Percentiles rank a stretch among this genome's conserved stretches.
phyloP scores from a whole-genome alignment of 2,888 invertebrate species.

The Endomychus coccineus region DNA sequence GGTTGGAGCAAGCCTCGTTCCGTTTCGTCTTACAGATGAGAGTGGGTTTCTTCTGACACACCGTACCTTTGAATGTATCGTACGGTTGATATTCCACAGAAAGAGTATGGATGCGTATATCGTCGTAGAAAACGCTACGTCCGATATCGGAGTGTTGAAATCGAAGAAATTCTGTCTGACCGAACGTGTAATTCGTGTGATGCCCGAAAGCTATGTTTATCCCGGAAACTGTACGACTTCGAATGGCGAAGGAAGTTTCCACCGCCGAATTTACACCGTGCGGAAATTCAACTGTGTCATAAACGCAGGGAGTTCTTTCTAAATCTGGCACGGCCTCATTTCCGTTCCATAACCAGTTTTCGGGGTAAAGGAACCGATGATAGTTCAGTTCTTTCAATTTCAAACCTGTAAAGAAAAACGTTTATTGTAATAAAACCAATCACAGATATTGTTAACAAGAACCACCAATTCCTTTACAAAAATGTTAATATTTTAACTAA shows the following conservation, averaged over 20 bases:
- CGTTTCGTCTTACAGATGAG: constrained; percentile 10
- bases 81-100: background rate
- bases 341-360: constrained; percentile 44
- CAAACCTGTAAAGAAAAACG: constrained; percentile 18
- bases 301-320: constrained; percentile 46
- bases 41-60: constrained; percentile 11
- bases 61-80: constrained; percentile 19
- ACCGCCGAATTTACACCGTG: constrained; percentile 6
- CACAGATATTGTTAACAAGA: too few relatives aligned
- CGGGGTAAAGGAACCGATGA: constrained; percentile 39
- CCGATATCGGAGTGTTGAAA: constrained; percentile 7
- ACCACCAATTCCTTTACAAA: too few relatives aligned
- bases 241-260: constrained; percentile 3
- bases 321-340: constrained; percentile 48
- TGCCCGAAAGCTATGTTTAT: too few relatives aligned
- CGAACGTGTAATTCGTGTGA: background rate
- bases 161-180: constrained; percentile 3
- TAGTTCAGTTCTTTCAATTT: constrained; percentile 19
- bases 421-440: too few relatives aligned
- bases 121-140: too few relatives aligned
- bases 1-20: constrained; percentile 3
- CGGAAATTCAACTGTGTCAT: constrained; percentile 45
- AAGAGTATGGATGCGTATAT: too few relatives aligned
- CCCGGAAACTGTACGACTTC: background rate
- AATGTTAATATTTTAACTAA: too few relatives aligned